These are phyloP conservation scores for Marasmarcha lunaedactyla DNA, from an alignment of 2,888 invertebrate species.

Conservation along the genomic window DNA sequence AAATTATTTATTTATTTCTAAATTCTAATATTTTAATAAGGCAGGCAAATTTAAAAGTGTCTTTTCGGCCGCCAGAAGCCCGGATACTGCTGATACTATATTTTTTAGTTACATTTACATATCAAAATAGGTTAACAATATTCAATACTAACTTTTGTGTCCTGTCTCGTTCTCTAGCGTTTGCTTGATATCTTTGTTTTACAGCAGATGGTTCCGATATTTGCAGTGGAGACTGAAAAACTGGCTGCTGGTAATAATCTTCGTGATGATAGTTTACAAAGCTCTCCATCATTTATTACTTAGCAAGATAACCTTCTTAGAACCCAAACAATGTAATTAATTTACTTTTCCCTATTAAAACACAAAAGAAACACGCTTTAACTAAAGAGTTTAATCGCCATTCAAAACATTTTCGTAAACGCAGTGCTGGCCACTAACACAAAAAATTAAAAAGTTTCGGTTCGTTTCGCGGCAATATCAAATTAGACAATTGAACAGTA, in stretches of 20 bases:
- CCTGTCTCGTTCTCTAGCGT: conserved; percentile 84
- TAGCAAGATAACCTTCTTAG: neutral
- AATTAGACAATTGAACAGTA: conserved; percentile 7
- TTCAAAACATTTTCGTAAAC: neutral
- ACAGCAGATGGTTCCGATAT: conserved; percentile 35
- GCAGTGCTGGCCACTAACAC: neutral
- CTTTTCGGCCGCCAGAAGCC: no score
- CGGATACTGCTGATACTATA: no score
- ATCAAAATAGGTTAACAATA: no score
- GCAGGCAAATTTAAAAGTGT: no score
- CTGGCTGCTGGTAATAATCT: conserved; percentile 41
- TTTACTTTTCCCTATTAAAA: neutral
- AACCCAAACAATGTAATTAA: no score
- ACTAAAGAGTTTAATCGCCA: neutral
- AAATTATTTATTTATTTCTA: no score
- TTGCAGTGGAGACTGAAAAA: conserved; percentile 32
- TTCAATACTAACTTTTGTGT: conserved; percentile 80
- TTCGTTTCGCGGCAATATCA: neutral
- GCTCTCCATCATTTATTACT: conserved; percentile 33
- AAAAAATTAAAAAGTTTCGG: neutral
- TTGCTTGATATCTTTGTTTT: conserved; percentile 81
- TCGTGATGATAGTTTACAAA: conserved; percentile 43
- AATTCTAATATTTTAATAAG: no score
- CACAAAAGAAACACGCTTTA: neutral
- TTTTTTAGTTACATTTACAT: no score